A percentile compares a stretch with the other conserved stretches of the same genome.
phyloP scores from a whole-genome alignment of 2,113 vertebrate genomes.

The Syngnathus floridae region DNA sequence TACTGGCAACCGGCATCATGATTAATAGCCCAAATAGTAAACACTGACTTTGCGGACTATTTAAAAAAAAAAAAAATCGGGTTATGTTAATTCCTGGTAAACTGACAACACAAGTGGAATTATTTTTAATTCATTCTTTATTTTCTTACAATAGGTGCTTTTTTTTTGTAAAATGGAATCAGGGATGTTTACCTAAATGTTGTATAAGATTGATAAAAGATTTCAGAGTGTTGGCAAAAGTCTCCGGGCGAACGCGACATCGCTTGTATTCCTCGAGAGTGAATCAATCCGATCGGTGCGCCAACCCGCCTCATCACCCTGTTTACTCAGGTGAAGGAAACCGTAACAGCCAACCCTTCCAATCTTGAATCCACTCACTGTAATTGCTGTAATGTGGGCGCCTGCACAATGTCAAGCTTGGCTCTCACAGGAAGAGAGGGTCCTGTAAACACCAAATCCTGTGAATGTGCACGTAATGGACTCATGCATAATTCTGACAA shows the following conservation, averaged over 20 bases:
- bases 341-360: constrained; percentile 49
- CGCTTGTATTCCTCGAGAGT: neutral
- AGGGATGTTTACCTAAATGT: neutral
- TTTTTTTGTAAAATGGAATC: neutral
- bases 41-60: constrained; percentile 1
- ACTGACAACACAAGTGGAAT: neutral
- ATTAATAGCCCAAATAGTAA: constrained; percentile 38
- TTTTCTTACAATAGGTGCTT: neutral
- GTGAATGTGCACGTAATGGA: constrained; percentile 54
- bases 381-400: constrained; percentile 42
- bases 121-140: too few species aligned
- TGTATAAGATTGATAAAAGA: neutral
- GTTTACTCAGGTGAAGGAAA: constrained; percentile 61
- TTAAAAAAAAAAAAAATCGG: neutral
- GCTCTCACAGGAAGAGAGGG: constrained; percentile 11
- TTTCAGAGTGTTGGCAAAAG: neutral
- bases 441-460: constrained; percentile 28
- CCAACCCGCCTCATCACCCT: constrained; percentile 52
- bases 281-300: constrained; percentile 61
- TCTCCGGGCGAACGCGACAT: neutral
- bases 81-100: neutral
- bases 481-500: constrained; percentile 64
- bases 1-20: constrained; percentile 34
- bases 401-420: constrained; percentile 11
- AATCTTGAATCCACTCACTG: constrained; percentile 25